Conservation (phyloP, 1,140 invertebrate species). For the Cydia pomonella region DNA sequence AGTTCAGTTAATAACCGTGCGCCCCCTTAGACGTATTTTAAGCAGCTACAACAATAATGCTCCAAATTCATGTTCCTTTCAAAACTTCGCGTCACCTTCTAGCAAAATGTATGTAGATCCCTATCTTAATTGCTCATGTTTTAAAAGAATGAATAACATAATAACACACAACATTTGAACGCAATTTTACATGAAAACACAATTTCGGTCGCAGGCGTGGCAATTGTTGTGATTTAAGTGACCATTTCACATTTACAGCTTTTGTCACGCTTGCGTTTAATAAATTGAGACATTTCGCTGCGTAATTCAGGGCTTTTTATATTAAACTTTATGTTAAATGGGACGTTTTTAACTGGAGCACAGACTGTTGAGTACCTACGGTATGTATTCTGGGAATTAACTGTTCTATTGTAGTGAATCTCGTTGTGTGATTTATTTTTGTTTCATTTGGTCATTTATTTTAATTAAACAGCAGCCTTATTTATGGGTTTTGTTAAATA, state of each 20-base stretch:
- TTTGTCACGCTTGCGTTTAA: constrained; percentile 58
- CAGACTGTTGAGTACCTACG: neutral
- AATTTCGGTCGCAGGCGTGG: constrained; percentile 55
- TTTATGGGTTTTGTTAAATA: no score
- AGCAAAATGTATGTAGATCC: constrained; percentile 15
- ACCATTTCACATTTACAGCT: constrained; percentile 59
- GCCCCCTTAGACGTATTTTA: neutral
- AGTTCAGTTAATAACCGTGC: no score
- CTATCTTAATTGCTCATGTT: constrained; percentile 24
- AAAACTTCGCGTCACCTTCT: neutral
- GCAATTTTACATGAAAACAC: constrained; percentile 57
- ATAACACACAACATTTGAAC: constrained; percentile 47
- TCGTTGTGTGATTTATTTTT: neutral
- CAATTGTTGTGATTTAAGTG: constrained; percentile 58
- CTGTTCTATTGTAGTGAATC: neutral
- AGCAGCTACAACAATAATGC: neutral
- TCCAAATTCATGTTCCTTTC: constrained; percentile 5
- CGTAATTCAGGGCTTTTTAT: constrained; percentile 45
- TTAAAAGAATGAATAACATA: constrained; percentile 38
- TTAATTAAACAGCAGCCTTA: neutral
- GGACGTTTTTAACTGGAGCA: neutral
- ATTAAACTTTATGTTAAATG: constrained; percentile 41
- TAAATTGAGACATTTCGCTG: constrained; percentile 62
- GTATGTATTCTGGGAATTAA: constrained; percentile 12
- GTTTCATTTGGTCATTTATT: neutral